A percentile compares a stretch with the other conserved stretches of the same genome.
Conservation (phyloP, 2,888 invertebrate species). For the Melieria picta region DNA sequence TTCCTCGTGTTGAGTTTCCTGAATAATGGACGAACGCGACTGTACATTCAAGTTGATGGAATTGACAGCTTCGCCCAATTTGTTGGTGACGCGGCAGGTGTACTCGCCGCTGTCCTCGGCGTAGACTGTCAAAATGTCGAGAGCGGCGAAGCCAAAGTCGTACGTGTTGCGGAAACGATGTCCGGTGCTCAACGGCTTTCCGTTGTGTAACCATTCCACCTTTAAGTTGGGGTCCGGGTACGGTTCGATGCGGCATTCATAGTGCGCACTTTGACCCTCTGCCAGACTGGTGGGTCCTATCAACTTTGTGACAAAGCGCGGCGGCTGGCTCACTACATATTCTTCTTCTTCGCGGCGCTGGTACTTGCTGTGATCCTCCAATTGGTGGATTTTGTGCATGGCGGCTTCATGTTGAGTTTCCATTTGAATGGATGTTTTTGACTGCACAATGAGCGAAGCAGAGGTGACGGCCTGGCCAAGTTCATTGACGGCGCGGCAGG, state of each 20-base stretch:
- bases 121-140: slow-evolving; percentile 93
- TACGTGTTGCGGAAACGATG: slow-evolving; percentile 93
- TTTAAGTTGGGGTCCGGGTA: slow-evolving; percentile 89
- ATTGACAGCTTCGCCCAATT: slow-evolving; percentile 83
- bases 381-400: slow-evolving; percentile 83
- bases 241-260: slow-evolving; percentile 92
- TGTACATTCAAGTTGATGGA: slow-evolving; percentile 83
- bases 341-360: slow-evolving; percentile 86
- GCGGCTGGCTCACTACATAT: slow-evolving; percentile 81
- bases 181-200: slow-evolving; percentile 85
- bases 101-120: slow-evolving; percentile 95
- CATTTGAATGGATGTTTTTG: slow-evolving; percentile 86
- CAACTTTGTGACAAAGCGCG: slow-evolving; percentile 85
- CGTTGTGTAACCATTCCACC: slow-evolving; percentile 94
- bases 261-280: slow-evolving; percentile 91
- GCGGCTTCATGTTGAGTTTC: slow-evolving; percentile 91
- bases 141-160: slow-evolving; percentile 96
- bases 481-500: slow-evolving; percentile 91
- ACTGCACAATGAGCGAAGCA: slow-evolving; percentile 88
- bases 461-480: slow-evolving; percentile 95
- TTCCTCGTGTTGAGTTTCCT: slow-evolving; percentile 92
- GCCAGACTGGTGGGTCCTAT: slow-evolving; percentile 86
- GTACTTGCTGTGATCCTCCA: slow-evolving; percentile 84
- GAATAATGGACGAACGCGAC: slow-evolving; percentile 84
- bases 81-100: slow-evolving; percentile 87